Evolutionary conservation across 2,797 vertebrate species (phyloP).

Genomic region (Limnodromus scolopaceus): DNA sequence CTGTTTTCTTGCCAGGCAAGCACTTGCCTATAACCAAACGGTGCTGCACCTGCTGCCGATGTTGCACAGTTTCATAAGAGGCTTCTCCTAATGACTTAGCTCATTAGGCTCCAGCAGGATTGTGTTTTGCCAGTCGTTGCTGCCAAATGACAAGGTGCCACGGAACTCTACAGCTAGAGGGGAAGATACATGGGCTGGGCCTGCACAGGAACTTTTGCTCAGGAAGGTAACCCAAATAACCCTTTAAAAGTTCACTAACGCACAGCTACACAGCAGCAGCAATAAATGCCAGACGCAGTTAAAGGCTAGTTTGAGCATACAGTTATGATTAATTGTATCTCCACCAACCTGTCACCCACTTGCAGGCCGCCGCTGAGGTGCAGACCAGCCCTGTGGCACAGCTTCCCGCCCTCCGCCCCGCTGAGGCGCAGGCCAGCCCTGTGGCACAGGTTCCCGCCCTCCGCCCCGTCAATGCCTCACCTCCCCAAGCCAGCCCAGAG

Average conservation of each 20-base stretch:
- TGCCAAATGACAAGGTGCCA: not conserved
- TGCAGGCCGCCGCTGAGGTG: accelerated
- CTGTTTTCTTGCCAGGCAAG: not conserved
- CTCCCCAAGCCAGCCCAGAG: accelerated
- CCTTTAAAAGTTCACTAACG: accelerated
- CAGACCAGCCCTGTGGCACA: accelerated
- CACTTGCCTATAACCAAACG: accelerated
- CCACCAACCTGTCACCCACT: accelerated
- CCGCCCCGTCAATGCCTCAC: accelerated
- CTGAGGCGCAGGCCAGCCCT: not conserved
- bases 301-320: not conserved
- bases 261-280: accelerated
- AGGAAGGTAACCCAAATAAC: not conserved
- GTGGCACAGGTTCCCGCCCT: not conserved
- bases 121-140: not conserved
- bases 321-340: accelerated
- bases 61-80: accelerated
- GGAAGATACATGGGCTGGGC: accelerated
- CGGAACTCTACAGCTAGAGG: not conserved
- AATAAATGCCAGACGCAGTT: accelerated
- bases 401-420: not conserved
- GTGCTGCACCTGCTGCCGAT: accelerated
- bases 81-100: accelerated
- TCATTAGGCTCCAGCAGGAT: accelerated
- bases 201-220: accelerated